Conservation (phyloP, 2,797 vertebrate species). For the Anisognathus igniventris region DNA sequence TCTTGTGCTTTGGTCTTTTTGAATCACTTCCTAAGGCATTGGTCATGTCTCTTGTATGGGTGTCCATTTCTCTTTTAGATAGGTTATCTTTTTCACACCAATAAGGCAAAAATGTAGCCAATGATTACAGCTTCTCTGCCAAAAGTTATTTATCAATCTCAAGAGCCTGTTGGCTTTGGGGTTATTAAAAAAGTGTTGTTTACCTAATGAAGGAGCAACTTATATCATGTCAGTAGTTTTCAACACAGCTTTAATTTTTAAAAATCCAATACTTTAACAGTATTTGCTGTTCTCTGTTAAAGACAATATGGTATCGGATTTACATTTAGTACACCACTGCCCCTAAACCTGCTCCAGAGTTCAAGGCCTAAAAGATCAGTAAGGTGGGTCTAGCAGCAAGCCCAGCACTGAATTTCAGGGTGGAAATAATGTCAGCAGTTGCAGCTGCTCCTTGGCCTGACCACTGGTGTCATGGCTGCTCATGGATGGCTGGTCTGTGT, state of each 20-base stretch:
- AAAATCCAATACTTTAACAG: not conserved
- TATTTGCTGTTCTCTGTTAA: not conserved
- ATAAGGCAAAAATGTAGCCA: not conserved
- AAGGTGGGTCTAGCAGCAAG: rapidly evolving
- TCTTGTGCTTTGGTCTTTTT: not conserved
- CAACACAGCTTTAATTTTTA: not conserved
- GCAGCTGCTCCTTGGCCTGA: not conserved
- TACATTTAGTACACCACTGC: not conserved
- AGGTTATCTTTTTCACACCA: not conserved
- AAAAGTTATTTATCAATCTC: not conserved
- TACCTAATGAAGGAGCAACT: not conserved
- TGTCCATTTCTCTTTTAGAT: not conserved
- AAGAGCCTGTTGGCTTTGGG: not conserved
- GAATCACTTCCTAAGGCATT: not conserved
- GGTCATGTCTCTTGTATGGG: not conserved
- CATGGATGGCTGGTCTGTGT: rapidly evolving
- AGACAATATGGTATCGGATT: rapidly evolving
- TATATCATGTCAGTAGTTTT: not conserved
- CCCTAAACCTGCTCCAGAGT: not conserved
- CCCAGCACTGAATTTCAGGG: not conserved
- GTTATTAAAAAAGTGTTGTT: not conserved
- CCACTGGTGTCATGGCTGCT: not conserved
- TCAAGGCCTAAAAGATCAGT: not conserved
- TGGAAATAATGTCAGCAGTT: not conserved
- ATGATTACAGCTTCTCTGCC: not conserved